Percentiles rank a stretch among this genome's conserved stretches.
Evolutionary conservation across 2,113 vertebrate species (phyloP).

Genomic region (Neolamprologus sp.): DNA sequence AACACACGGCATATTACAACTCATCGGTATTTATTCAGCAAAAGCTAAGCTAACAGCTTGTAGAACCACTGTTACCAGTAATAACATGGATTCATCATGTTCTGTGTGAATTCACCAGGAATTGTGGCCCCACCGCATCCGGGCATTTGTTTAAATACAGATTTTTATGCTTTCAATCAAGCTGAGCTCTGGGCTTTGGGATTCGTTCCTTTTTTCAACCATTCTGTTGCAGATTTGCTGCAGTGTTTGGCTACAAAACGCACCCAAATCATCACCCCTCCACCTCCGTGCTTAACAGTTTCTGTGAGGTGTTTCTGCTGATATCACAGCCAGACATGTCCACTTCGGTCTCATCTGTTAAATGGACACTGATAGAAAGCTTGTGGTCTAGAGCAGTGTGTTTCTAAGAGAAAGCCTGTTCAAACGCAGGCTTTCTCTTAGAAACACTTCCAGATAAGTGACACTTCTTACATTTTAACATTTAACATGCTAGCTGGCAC

Average conservation of each 20-base stretch:
- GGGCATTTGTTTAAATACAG: neutral
- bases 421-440: neutral
- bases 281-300: accelerated
- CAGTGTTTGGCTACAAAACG: neutral
- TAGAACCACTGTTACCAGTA: accelerated
- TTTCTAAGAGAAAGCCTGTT: neutral
- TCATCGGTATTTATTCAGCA: neutral
- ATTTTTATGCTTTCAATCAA: neutral
- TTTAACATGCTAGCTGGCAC: neutral
- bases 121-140: accelerated
- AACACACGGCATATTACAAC: neutral
- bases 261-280: neutral
- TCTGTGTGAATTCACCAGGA: neutral
- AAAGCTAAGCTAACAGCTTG: neutral
- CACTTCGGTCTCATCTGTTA: neutral
- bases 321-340: accelerated
- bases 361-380: neutral
- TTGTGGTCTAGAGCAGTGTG: neutral
- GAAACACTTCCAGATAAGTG: neutral
- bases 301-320: neutral
- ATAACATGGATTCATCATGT: neutral
- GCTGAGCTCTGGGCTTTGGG: neutral
- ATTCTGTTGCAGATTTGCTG: neutral
- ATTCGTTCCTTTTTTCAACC: neutral
- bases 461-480: neutral